Percentiles rank a stretch among this genome's conserved stretches.
These are phyloP conservation scores for Sitobion miscanthi DNA, from an alignment of 1,140 invertebrate genomes.

Conservation along the genomic window DNA sequence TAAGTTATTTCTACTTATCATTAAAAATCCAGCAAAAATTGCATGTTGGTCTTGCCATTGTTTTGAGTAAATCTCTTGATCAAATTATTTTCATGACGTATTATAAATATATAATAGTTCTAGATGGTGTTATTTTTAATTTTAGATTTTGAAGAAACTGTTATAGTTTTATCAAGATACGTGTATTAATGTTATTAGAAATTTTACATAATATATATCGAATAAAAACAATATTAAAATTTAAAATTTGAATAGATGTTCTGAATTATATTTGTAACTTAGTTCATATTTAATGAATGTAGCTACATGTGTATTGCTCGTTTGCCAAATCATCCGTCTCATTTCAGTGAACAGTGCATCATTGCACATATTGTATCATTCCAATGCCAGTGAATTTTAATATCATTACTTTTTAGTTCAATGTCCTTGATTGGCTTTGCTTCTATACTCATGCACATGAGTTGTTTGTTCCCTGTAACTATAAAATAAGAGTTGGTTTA, in stretches of 20 bases:
- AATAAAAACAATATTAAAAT: background rate
- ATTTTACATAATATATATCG: background rate
- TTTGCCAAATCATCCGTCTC: background rate
- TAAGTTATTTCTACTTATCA: slow-evolving; percentile 61
- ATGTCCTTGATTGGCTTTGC: background rate
- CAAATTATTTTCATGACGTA: background rate
- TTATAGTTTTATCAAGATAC: background rate
- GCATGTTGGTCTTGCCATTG: background rate
- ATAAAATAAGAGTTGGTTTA: background rate
- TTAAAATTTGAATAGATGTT: background rate
- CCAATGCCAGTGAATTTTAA: background rate
- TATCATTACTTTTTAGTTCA: background rate
- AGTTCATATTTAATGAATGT: background rate
- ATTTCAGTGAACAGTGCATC: background rate
- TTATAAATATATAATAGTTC: background rate
- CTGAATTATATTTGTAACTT: background rate
- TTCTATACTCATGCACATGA: background rate
- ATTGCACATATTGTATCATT: background rate
- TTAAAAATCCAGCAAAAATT: background rate
- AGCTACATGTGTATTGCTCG: background rate
- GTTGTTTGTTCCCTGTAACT: background rate
- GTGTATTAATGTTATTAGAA: background rate
- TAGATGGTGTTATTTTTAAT: background rate
- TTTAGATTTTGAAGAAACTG: background rate
- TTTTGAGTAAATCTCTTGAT: background rate